Evolutionary conservation across 2,797 vertebrate species (phyloP), one percentile per base, ranked within the genome.

Genomic region (Phylloscopus collybita): DNA sequence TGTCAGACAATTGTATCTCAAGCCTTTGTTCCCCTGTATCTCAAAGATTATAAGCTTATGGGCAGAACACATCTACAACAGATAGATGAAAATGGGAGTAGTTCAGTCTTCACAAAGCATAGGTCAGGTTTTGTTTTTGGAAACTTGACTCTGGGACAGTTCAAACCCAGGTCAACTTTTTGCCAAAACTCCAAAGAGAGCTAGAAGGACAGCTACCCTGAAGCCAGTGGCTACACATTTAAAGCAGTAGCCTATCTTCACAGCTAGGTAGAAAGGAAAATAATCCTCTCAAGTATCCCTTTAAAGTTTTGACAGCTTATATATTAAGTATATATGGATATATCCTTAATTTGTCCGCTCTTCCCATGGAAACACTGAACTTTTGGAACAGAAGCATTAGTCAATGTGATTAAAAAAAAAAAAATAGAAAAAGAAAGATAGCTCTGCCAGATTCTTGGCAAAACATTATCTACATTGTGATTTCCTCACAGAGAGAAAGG

Each of bases 371-470:
- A 96, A 95, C 78, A 81, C 56, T 61, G 74, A 90, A 93, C 47
- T 90, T 89, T 95, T 88, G 73, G 89, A 95, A 95, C 30, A 94
- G 79, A 91, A 92, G n/a, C 92, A 95, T 95, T 91, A 92, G 73
- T 95, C 94, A 94, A 81, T 0, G 0, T 70, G 92, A 93, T 79
- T 72, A 3, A 0, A 51, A 87, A 90, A 34, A 34, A 83, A 56
- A 82, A 54, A 69, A 17, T 7, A 65, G 32, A 73, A 71, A 71
- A 81, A 88, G 73, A 86, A 91, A 95, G 86, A 90, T 76, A 94
- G 64, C 30, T 86, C 80, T 89, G 94, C 92, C 88, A 95, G 80
- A 95, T 90, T 96, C 91, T 93, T 96, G 96, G 96, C 94, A 96
- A 90, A 93, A 92, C 57, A n/a, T 82, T 96, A 95, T 96, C 96